Evolutionary conservation across 2,888 invertebrate species (phyloP).

Genomic region (Tipula unca): DNA sequence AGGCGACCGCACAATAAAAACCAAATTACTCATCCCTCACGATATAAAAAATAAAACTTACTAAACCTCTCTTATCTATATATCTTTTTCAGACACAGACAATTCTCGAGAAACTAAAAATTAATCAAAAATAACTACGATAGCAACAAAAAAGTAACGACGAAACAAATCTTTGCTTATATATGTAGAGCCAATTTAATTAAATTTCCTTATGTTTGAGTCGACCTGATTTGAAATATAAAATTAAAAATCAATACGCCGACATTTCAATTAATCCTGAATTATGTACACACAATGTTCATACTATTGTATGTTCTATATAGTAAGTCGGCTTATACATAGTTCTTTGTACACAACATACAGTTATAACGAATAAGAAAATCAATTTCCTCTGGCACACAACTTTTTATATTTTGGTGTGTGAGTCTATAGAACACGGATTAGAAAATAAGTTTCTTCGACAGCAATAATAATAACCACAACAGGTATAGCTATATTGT

Average conservation of each 20-base stretch:
- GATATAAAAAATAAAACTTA: background rate
- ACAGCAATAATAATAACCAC: background rate
- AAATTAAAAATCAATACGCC: background rate
- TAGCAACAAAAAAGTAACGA: background rate
- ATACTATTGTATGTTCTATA: background rate
- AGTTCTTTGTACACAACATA: too few relatives aligned
- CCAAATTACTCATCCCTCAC: background rate
- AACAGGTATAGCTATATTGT: background rate
- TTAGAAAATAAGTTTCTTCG: background rate
- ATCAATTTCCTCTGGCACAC: background rate
- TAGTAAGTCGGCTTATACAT: too few relatives aligned
- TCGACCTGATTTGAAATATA: background rate
- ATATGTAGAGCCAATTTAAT: background rate
- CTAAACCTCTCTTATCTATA: background rate
- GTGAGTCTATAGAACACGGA: background rate
- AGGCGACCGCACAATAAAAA: background rate
- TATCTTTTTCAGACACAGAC: background rate
- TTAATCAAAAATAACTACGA: too few relatives aligned
- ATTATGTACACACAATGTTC: background rate
- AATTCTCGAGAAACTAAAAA: background rate
- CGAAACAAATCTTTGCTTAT: background rate
- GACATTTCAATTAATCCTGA: background rate
- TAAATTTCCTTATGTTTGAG: background rate
- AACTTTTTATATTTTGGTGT: background rate
- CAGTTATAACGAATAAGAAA: background rate